Base-by-base conservation (phyloP, 2,888 invertebrate species). In the Emmelina monodactyla region DNA sequence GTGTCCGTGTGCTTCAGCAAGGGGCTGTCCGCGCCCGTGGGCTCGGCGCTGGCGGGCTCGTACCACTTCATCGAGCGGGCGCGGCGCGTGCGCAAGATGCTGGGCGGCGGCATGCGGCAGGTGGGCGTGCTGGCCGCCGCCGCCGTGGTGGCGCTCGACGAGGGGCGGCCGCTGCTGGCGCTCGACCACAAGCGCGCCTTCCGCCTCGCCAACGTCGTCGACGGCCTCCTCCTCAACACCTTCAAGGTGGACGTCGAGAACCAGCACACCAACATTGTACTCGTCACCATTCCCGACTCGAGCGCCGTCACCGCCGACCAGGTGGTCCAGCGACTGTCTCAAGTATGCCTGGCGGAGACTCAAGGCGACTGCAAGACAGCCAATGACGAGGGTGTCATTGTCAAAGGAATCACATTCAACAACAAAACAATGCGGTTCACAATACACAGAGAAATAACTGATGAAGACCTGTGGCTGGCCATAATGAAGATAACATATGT, bases 41-140 rank as follows among this genome's bases (percentile, higher is more conserved):
- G 97, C 0, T 92, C 95, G 0, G 69, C 94, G 6, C 67, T 97
- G 2, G 88, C 88, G 2, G 97, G 97, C 1, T 83, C 83, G 2
- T 83, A 82, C 43, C 79, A 72, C 16, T 94, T 94, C 52, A 87
- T 94, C 49, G 67, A 79, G 30, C 83, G 86, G 53, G 94, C 94
- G 0, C 84, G 87, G 7, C 85, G 93, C 35, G 51, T 87, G 28
- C 84, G 96, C 35, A 97, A 97, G 76, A 91, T 88, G 31, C 64
- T 98, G 29, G 97, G 98, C 14, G 97, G 97, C 16, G 96, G 91
- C 1, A 92, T 95, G 94, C 83, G 97, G 37, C 97, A 98, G 72
- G 86, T 84, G 28, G 98, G 98, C 3, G 82, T 97, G 31, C 56
- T 98, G 34, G 97, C 96, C 0, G 96, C 96, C 0, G 92, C 95